A percentile compares a stretch with the other conserved stretches of the same genome.
These are phyloP conservation scores for Triplophysa dalaica DNA, from an alignment of 2,113 vertebrate genomes.

Conservation along the genomic window DNA sequence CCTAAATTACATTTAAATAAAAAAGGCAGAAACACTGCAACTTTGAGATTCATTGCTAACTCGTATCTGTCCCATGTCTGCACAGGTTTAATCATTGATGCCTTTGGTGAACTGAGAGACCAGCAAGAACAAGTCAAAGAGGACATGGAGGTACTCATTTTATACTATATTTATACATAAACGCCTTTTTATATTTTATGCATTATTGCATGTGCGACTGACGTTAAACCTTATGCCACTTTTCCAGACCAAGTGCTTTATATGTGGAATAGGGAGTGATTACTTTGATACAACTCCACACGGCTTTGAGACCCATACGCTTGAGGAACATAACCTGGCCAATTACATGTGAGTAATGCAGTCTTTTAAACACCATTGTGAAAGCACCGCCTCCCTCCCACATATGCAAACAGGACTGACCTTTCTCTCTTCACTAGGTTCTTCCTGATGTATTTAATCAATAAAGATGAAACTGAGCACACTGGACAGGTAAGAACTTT, in stretches of 20 bases:
- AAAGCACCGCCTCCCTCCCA: background rate
- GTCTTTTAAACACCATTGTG: background rate
- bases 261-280: slow-evolving; percentile 91
- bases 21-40: background rate
- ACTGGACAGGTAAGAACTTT: slow-evolving; percentile 83
- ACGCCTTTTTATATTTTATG: background rate
- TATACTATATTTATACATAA: background rate
- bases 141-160: slow-evolving; percentile 49
- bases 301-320: slow-evolving; percentile 89
- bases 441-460: slow-evolving; percentile 93
- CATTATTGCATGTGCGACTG: background rate
- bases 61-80: background rate
- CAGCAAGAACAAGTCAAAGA: slow-evolving; percentile 57
- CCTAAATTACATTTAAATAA: background rate
- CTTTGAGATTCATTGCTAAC: background rate
- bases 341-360: slow-evolving; percentile 79
- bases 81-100: slow-evolving; percentile 55
- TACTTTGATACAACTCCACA: slow-evolving; percentile 92
- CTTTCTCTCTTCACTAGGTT: slow-evolving; percentile 74
- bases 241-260: slow-evolving; percentile 89
- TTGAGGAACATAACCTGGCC: slow-evolving; percentile 91
- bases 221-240: background rate
- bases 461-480: slow-evolving; percentile 92
- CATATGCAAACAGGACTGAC: background rate
- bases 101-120: slow-evolving; percentile 54